A percentile compares a stretch with the other conserved stretches of the same genome.
phyloP scores from a whole-genome alignment of 1,140 invertebrate species.

The Parasteatoda tepidariorum region DNA sequence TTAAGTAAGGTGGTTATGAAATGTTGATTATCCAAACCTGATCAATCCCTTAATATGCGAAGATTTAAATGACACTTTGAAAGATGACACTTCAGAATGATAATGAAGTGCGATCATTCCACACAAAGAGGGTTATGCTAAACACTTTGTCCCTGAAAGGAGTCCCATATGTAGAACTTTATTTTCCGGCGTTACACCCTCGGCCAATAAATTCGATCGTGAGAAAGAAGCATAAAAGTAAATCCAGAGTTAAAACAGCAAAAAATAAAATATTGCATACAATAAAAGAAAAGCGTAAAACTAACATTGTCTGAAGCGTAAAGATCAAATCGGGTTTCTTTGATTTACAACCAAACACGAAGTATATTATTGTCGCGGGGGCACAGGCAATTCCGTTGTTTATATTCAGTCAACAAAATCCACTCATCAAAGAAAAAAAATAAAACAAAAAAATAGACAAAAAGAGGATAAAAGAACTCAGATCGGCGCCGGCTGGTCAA shows the following conservation, averaged over 20 bases:
- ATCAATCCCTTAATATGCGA: no score
- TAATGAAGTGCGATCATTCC: no score
- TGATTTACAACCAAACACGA: conserved; percentile 40
- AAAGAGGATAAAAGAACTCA: neutral
- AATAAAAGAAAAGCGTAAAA: conserved; percentile 15
- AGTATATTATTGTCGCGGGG: conserved; percentile 30
- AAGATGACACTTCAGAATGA: no score
- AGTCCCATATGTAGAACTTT: no score
- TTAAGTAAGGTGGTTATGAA: no score
- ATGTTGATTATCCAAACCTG: no score
- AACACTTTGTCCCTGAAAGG: no score
- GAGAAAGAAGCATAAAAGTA: conserved; percentile 38
- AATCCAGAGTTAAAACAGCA: neutral
- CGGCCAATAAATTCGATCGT: conserved; percentile 40
- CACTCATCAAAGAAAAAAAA: conserved; percentile 37
- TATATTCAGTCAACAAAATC: conserved; percentile 58
- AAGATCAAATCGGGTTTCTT: conserved; percentile 30
- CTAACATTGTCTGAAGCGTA: conserved; percentile 25
- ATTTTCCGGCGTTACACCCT: no score
- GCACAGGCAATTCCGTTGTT: conserved; percentile 43
- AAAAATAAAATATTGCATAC: neutral
- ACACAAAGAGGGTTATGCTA: no score
- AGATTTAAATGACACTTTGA: no score
- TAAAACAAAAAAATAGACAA: conserved; percentile 6
- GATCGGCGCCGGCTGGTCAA: conserved; percentile 32